Evolutionary conservation across 1,140 invertebrate species (phyloP).

Genomic region (Drosophila fuyamai): DNA sequence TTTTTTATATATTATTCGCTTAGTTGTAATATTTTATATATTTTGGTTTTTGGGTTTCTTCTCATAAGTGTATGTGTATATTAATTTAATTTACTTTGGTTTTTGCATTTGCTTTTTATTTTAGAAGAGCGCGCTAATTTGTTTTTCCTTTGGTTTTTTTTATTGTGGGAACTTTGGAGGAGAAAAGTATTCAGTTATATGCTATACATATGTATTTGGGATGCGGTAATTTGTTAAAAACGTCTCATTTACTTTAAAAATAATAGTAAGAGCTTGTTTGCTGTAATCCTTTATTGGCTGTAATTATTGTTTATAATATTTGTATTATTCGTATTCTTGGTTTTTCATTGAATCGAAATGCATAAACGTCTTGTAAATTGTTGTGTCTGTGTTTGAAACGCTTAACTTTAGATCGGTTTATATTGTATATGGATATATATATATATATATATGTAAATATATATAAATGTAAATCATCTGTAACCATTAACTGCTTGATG

Average conservation of each 20-base stretch:
- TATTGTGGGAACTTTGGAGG: slow-evolving; percentile 43
- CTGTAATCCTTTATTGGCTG: slow-evolving; percentile 52
- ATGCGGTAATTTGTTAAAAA: slow-evolving; percentile 54
- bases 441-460: slow-evolving; percentile 40
- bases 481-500: slow-evolving; percentile 53
- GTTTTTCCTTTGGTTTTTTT: slow-evolving; percentile 5
- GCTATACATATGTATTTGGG: slow-evolving; percentile 51
- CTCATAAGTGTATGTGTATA: slow-evolving; percentile 49
- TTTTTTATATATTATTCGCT: slow-evolving; percentile 45
- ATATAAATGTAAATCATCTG: slow-evolving; percentile 50
- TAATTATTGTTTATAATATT: slow-evolving; percentile 54
- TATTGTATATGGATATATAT: slow-evolving; percentile 52
- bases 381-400: slow-evolving; percentile 51
- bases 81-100: slow-evolving; percentile 45
- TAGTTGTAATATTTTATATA: slow-evolving; percentile 49
- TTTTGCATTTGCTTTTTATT: slow-evolving; percentile 30
- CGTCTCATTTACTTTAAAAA: slow-evolving; percentile 54
- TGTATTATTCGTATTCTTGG: slow-evolving; percentile 52
- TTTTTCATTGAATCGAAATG: slow-evolving; percentile 55
- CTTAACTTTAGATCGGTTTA: slow-evolving; percentile 52
- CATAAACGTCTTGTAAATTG: slow-evolving; percentile 46
- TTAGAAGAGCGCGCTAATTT: slow-evolving; percentile 72
- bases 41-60: slow-evolving; percentile 44
- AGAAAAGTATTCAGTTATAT: slow-evolving; percentile 61
- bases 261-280: slow-evolving; percentile 53